Conservation (phyloP, 35 echinoderm and acorn worm genomes). For the Acanthaster planci region DNA sequence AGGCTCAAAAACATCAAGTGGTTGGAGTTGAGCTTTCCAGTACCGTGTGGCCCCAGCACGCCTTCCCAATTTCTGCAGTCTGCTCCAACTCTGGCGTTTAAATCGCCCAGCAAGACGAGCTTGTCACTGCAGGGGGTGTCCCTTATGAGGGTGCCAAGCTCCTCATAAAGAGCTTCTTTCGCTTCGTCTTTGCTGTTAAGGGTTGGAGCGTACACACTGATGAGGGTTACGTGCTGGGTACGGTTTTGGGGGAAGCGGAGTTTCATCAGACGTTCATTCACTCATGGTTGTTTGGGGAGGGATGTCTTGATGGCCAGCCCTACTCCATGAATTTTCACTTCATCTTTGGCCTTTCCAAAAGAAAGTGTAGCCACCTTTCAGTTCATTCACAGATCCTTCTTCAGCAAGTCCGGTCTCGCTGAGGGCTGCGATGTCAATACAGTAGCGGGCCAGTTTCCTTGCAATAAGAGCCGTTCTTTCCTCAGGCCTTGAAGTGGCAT, state of each 20-base stretch:
- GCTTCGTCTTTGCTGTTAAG: no score
- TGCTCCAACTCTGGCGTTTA: not conserved
- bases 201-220: no score
- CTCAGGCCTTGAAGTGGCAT: not conserved
- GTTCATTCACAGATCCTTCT: not conserved
- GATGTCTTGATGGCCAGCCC: no score
- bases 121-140: not conserved
- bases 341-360: no score
- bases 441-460: conserved; percentile 22
- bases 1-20: not conserved
- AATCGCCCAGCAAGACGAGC: not conserved
- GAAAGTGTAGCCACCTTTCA: no score
- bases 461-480: conserved; percentile 21
- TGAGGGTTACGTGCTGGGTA: no score
- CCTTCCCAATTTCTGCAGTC: not conserved
- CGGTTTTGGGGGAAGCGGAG: no score
- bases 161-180: no score
- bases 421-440: conserved; percentile 28
- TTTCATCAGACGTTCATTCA: no score
- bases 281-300: no score
- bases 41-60: not conserved
- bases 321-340: no score
- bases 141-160: no score
- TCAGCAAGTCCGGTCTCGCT: conserved; percentile 18
- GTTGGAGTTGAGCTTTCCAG: not conserved